Conservation (phyloP, 2,113 vertebrate genomes). For the Colius striatus region DNA sequence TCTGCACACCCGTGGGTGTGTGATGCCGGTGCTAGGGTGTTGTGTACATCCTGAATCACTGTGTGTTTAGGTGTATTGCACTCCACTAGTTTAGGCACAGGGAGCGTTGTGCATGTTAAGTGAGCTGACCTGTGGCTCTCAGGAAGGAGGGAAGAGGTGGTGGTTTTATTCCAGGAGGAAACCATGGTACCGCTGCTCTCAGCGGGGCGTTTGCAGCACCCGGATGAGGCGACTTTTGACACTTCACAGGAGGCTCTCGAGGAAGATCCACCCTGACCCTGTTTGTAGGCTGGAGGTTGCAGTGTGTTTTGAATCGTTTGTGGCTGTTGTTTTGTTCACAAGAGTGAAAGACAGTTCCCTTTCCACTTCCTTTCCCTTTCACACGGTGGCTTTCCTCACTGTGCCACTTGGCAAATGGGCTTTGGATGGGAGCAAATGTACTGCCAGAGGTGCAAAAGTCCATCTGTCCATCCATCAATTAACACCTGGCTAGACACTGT, state of each 20-base stretch:
- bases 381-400: rapidly evolving
- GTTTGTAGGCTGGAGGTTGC: not conserved
- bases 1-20: rapidly evolving
- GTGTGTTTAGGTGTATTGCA: not conserved
- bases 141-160: not conserved
- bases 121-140: not conserved
- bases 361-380: not conserved
- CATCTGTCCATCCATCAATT: rapidly evolving
- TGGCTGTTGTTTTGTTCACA: not conserved
- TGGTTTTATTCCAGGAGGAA: not conserved
- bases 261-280: rapidly evolving
- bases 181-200: rapidly evolving
- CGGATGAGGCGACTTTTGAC: not conserved
- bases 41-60: rapidly evolving
- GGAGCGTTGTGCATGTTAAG: rapidly evolving
- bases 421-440: not conserved
- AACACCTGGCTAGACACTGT: not conserved
- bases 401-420: not conserved
- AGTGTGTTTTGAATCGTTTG: not conserved
- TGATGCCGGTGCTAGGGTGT: not conserved
- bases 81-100: rapidly evolving
- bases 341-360: not conserved
- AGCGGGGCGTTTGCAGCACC: not conserved
- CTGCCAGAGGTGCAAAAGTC: not conserved
- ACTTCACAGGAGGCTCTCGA: not conserved